These are phyloP conservation scores for Ovis canadensis DNA, from an alignment of 2,113 vertebrate species.

Conservation along the genomic window DNA sequence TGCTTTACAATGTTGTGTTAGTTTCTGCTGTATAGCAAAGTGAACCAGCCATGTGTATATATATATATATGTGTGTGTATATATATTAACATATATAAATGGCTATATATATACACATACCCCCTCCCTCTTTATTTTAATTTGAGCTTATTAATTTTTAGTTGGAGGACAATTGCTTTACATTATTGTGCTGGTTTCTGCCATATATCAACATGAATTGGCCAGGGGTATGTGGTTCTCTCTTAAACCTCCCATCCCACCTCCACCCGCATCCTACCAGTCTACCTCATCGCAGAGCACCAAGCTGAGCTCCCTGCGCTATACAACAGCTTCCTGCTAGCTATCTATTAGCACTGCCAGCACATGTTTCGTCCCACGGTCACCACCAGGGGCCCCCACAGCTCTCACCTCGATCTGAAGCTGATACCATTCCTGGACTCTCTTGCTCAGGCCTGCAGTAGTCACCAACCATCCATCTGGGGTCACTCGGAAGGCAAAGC, in stretches of 20 bases:
- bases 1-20: not conserved
- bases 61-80: not conserved
- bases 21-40: not conserved
- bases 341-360: not conserved
- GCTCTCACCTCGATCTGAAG: constrained; percentile 91
- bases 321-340: not conserved
- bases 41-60: not conserved
- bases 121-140: not conserved
- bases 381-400: not conserved
- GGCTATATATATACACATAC: not conserved
- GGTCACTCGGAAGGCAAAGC: constrained; percentile 88
- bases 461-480: constrained; percentile 91
- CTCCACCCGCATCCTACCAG: not conserved
- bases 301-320: not conserved
- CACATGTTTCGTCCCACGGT: not conserved
- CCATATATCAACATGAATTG: not conserved
- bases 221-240: not conserved
- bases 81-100: not conserved
- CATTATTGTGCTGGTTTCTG: not conserved
- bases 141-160: not conserved
- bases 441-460: constrained; percentile 82
- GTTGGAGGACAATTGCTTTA: not conserved
- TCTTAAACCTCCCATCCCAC: not conserved
- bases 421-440: constrained; percentile 83
- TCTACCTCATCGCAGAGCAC: not conserved